These are phyloP conservation scores for Gymnogyps californianus DNA, from an alignment of 2,113 vertebrate genomes.

Conservation along the genomic window DNA sequence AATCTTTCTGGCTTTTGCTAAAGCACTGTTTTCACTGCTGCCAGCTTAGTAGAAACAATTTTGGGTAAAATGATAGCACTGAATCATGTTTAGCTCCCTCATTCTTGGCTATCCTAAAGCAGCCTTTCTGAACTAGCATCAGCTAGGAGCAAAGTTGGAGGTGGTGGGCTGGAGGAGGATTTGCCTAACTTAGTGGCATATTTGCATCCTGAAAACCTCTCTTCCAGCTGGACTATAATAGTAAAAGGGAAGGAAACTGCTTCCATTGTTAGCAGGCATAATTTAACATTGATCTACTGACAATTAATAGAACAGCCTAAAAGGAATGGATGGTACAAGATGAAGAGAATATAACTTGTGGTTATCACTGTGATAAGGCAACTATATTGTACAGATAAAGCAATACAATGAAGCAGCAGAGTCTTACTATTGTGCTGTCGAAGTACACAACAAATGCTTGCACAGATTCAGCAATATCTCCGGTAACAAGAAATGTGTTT, in stretches of 20 bases:
- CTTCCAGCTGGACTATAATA: neutral
- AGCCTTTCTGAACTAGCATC: neutral
- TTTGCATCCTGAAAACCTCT: neutral
- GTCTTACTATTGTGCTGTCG: slow-evolving; percentile 86
- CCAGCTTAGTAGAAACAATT: neutral
- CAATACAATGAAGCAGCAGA: neutral
- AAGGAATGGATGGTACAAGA: neutral
- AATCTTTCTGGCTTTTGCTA: neutral
- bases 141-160: neutral
- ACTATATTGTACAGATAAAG: neutral
- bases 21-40: neutral
- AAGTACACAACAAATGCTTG: slow-evolving; percentile 95
- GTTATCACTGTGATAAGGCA: neutral
- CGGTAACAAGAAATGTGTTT: slow-evolving; percentile 78
- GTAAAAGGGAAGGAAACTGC: neutral
- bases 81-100: neutral
- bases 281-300: neutral
- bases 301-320: neutral
- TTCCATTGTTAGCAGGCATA: neutral
- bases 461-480: slow-evolving; percentile 85
- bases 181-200: neutral
- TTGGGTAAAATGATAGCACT: neutral
- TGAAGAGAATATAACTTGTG: neutral
- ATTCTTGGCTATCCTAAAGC: neutral
- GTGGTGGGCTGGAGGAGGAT: neutral